Conservation (phyloP, 2,113 vertebrate species). For the Pandion haliaetus region DNA sequence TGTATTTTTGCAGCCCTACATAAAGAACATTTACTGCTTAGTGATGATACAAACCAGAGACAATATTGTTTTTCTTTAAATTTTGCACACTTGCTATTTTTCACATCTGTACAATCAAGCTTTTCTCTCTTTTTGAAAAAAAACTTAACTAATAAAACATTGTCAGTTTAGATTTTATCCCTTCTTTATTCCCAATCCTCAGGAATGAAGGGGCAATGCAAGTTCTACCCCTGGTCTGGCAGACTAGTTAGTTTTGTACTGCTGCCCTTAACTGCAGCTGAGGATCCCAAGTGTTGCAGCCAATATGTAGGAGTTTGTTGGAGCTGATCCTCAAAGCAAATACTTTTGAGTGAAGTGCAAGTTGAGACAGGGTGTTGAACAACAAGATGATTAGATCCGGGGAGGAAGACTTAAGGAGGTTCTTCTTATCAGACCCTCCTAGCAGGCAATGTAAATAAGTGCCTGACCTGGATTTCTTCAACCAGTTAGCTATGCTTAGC, state of each 20-base stretch:
- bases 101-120: background rate
- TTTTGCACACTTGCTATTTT: background rate
- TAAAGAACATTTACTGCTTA: background rate
- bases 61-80: background rate
- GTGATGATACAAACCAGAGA: background rate
- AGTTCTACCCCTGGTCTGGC: background rate
- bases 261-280: background rate
- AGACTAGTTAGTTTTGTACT: background rate
- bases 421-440: constrained; percentile 37
- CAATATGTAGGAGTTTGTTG: background rate
- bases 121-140: background rate
- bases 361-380: background rate
- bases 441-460: background rate
- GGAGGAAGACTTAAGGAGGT: background rate
- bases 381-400: background rate
- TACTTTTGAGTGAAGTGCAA: background rate
- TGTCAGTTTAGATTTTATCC: background rate
- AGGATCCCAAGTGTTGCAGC: background rate
- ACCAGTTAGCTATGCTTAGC: background rate
- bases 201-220: background rate
- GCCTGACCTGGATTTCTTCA: constrained; percentile 1
- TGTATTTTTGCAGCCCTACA: background rate
- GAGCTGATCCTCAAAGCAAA: background rate
- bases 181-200: background rate
- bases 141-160: background rate